Evolutionary conservation across 92 coral and sea anemone species (phyloP), one percentile per base, ranked within the genome.

Genomic region (Parazoanthus darwini): DNA sequence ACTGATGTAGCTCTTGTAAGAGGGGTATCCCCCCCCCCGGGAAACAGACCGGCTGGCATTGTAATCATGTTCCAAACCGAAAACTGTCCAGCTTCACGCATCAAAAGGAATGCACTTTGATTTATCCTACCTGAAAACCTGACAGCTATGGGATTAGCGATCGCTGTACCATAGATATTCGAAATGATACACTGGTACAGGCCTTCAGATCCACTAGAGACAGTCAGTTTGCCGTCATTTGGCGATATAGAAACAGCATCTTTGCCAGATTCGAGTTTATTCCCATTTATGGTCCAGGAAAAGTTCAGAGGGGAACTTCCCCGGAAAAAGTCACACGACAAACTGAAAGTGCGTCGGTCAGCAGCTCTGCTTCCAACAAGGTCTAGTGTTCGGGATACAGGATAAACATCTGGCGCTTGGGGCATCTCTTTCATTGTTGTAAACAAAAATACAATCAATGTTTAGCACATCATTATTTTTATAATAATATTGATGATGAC

Each of bases 281-380:
- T 63, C 48, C 85, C 85, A 56, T 80, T 80, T 29, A 80, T 48
- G 2, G 85, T 80, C 85, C 85, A 80, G n/a, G 85, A 54, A 56
- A 80, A 80, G 26, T 14, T 16, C 26, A 79, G 14, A 1, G 85
- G 85, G 1, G 15, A 14, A 35, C 50, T 80, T 35, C 73, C 85
- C 0, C 46, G 46, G 22, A 13, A 7, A 29, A 80, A 80, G 11
- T 54, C 71, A 35, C 85, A 80, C 3, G 50, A 2, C 70, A 80
- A 6, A 29, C 1, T 15, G 48, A 80, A 33, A 5, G 6, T 58
- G 33, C 63, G 33, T 33, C 85, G 85, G 42, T 80, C 58, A 46
- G 71, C 85, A 13, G 85, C 85, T 54, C n/a, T 56, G 4, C 0
- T 39, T 14, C 85, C 85, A 80, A 54, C 63, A 50, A 80, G 14